Base-by-base conservation (phyloP, 2,888 invertebrate species). In the Cheilosia pagana region DNA sequence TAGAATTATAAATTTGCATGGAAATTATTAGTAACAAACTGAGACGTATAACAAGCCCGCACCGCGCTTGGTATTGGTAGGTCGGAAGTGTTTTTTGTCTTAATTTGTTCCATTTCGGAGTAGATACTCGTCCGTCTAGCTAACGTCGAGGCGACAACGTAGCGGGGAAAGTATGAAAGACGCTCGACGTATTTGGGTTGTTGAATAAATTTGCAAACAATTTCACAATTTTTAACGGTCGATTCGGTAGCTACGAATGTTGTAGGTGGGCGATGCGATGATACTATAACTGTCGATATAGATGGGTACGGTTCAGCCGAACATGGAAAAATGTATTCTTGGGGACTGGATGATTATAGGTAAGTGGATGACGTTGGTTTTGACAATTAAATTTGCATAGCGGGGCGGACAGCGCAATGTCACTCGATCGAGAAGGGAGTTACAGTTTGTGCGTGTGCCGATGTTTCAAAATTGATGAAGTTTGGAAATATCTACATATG, bases 1-100 rank as follows among this genome's bases (percentile, higher is more conserved):
- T 71, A 45, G 71, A 81, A 81, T 79, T 52, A 55, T 25, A 60
- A 85, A 85, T 83, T 83, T 79, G 74, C 79, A 79, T 83, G 41
- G 63, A 59, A 83, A 83, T 70, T 79, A 82, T 82, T 71, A 82
- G 21, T 55, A 62, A 72, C 65, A 43, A 67, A 39, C 21, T 4
- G 25, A 39, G 16, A 28, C 59, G 10, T 12, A 14, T 25, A 31
- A 14, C 16, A 31, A 16, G 25, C 41, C 12, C 48, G 10, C 41
- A 12, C 28, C 3, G 50, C 43, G n/a, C n/a, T n/a, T n/a, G n/a
- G n/a, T n/a, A n/a, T 14, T 41, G 16, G 35, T 31, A 39, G 48
- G 35, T 63, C 57, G 70, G 79, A 79, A 83, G 83, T 70, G 23
- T 68, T 75, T 28, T 28, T 78, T 35, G 67, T 77, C 60, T 77